Evolutionary conservation across 2,113 vertebrate species (phyloP).

Genomic region (Muntiacus reevesi): DNA sequence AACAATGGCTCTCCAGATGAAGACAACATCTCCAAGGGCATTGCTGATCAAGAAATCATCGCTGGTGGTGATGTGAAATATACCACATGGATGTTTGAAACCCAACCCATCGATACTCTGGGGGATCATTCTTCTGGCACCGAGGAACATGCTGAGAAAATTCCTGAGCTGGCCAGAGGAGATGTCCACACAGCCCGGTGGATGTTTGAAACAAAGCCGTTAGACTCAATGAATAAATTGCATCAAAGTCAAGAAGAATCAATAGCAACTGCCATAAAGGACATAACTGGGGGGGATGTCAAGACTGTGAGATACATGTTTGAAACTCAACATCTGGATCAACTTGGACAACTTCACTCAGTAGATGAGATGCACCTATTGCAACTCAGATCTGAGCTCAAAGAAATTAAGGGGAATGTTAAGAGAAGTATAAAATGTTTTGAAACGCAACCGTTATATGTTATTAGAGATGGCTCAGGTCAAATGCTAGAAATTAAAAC

Average conservation of each 20-base stretch:
- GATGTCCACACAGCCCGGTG: conserved; percentile 82
- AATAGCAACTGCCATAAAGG: conserved; percentile 57
- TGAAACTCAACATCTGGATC: conserved; percentile 86
- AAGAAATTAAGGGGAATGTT: conserved; percentile 86
- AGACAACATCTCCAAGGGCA: conserved; percentile 75
- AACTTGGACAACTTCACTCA: conserved; percentile 85
- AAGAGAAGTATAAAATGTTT: conserved; percentile 88
- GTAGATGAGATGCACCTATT: conserved; percentile 86
- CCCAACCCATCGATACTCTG: conserved; percentile 83
- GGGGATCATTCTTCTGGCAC: conserved; percentile 59
- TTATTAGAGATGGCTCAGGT: conserved; percentile 87
- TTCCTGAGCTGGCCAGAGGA: conserved; percentile 84
- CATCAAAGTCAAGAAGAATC: conserved; percentile 76
- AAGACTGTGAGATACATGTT: conserved; percentile 88
- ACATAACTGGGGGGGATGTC: conserved; percentile 85
- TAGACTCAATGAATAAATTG: conserved; percentile 87
- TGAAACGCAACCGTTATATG: conserved; percentile 87
- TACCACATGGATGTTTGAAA: conserved; percentile 92
- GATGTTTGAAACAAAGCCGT: conserved; percentile 89
- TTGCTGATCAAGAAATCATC: conserved; percentile 85
- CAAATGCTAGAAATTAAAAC: conserved; percentile 88
- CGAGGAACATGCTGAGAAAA: conserved; percentile 78
- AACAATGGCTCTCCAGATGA: conserved; percentile 81
- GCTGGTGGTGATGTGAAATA: conserved; percentile 86
- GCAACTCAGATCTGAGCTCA: conserved; percentile 86